A percentile compares a stretch with the other conserved stretches of the same genome.
Evolutionary conservation across 2,113 vertebrate genomes (phyloP).

Genomic region (Nicator chloris): DNA sequence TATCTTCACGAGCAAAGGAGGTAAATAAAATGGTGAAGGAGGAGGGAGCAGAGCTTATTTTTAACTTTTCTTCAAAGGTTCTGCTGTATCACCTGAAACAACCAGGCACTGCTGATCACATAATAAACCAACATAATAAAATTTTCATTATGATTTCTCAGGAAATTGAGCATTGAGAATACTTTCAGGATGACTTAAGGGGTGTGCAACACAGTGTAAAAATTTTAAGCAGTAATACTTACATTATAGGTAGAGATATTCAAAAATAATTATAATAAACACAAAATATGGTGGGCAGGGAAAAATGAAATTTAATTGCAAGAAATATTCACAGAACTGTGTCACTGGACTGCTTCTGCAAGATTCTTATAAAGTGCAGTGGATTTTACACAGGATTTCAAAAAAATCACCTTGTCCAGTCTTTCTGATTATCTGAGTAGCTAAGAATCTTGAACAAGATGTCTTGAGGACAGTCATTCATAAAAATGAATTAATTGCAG

Average conservation of each 20-base stretch:
- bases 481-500: background rate
- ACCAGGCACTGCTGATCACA: rapidly evolving
- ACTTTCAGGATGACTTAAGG: background rate
- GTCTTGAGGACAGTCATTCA: background rate
- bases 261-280: background rate
- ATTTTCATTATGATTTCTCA: background rate
- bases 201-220: background rate
- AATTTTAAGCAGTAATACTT: background rate
- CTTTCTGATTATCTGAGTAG: background rate
- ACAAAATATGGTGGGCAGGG: background rate
- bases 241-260: background rate
- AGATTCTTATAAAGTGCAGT: background rate
- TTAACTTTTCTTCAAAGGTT: background rate
- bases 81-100: background rate
- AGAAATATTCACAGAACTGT: background rate
- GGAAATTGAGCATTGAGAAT: background rate
- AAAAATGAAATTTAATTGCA: background rate
- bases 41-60: background rate
- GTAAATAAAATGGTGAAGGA: background rate
- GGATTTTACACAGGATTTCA: background rate
- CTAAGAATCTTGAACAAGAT: background rate
- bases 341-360: background rate
- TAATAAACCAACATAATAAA: background rate
- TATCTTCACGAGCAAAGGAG: background rate
- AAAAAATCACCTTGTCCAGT: background rate